A percentile compares a stretch with the other conserved stretches of the same genome.
Evolutionary conservation across 2,113 vertebrate genomes (phyloP).

Genomic region (Rafetus swinhoei): DNA sequence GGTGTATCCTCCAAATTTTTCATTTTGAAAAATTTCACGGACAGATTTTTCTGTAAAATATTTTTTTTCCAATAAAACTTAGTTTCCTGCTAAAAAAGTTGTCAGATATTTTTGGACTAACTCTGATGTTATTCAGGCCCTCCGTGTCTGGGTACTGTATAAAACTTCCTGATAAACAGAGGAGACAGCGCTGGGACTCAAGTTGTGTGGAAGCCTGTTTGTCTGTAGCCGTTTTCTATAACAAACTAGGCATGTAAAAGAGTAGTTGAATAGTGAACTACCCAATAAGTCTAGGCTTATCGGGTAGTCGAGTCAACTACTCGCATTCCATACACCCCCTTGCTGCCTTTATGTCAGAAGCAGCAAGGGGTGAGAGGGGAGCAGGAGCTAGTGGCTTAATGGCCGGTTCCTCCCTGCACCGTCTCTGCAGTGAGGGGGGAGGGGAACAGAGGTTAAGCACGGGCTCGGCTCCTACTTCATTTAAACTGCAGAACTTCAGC

Average conservation of each 20-base stretch:
- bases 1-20: not conserved
- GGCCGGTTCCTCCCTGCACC: no score
- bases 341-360: no score
- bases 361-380: no score
- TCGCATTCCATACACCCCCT: no score
- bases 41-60: not conserved
- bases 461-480: no score
- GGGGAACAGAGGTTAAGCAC: no score
- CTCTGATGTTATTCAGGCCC: slow-evolving; percentile 1
- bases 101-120: not conserved
- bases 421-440: no score
- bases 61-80: not conserved
- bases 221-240: slow-evolving; percentile 1
- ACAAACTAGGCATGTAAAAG: not conserved
- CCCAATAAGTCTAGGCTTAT: no score
- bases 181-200: not conserved
- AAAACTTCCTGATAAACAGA: not conserved
- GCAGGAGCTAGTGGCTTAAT: no score
- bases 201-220: not conserved
- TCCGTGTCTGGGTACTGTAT: not conserved
- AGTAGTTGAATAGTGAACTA: no score
- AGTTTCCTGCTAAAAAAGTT: not conserved
- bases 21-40: not conserved
- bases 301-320: no score
- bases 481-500: no score